A percentile compares a stretch with the other conserved stretches of the same genome.
phyloP scores from a whole-genome alignment of 1,140 invertebrate species.

The Coenobita brevimanus region DNA sequence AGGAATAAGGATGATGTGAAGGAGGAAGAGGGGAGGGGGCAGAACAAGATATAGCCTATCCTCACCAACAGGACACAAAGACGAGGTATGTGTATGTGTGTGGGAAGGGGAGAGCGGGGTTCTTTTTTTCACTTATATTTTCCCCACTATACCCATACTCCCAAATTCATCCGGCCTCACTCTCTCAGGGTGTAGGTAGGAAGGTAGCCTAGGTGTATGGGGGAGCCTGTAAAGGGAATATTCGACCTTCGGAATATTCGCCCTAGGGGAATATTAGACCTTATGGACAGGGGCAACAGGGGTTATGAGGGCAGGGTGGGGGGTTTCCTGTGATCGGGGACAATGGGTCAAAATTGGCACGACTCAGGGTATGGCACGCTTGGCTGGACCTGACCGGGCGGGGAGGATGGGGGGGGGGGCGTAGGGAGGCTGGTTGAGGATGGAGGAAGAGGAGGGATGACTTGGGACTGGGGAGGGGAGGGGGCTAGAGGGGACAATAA shows the following conservation, averaged over 20 bases:
- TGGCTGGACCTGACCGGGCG: conserved; percentile 39
- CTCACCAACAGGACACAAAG: too few relatives aligned
- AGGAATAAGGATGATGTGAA: too few relatives aligned
- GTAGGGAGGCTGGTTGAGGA: not conserved
- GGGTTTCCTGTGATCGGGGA: conserved; percentile 39
- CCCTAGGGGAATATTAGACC: not conserved
- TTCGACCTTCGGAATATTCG: too few relatives aligned
- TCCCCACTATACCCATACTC: not conserved
- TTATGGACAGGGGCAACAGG: not conserved
- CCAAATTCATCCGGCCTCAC: not conserved
- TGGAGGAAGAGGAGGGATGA: too few relatives aligned
- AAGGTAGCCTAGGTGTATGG: too few relatives aligned
- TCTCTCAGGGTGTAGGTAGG: not conserved
- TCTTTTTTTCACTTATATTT: too few relatives aligned
- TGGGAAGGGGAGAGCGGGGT: too few relatives aligned
- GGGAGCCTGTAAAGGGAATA: too few relatives aligned
- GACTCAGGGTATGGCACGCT: conserved; percentile 53
- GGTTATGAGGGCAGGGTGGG: not conserved
- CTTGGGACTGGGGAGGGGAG: too few relatives aligned
- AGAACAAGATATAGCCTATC: too few relatives aligned
- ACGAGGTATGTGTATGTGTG: too few relatives aligned
- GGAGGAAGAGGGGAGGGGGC: too few relatives aligned
- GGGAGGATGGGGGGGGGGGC: not conserved
- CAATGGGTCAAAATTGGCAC: conserved; percentile 62
- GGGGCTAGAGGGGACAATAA: not conserved